phyloP scores from a whole-genome alignment of 64 coral and sea anemone genomes.

The Orbicella faveolata region DNA sequence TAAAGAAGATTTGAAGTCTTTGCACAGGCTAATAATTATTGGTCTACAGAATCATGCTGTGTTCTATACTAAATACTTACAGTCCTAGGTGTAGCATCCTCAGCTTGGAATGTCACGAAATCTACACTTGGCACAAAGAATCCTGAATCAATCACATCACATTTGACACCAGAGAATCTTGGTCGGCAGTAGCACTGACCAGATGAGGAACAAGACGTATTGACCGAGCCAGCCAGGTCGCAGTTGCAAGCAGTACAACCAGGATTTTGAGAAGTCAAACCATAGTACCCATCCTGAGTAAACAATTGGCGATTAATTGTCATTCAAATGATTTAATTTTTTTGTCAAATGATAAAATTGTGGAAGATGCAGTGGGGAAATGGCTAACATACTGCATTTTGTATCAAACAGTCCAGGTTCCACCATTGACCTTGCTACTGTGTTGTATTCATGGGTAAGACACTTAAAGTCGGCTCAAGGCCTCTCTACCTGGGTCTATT shows the following conservation, averaged over 20 bases:
- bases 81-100: constrained; percentile 45
- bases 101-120: constrained; percentile 70
- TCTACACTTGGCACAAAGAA: constrained; percentile 78
- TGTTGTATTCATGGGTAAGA: too few relatives aligned
- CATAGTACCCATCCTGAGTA: constrained; percentile 82
- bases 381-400: too few relatives aligned
- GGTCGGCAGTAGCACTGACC: constrained; percentile 84
- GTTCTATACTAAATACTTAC: constrained; percentile 27
- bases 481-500: too few relatives aligned
- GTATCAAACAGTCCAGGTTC: too few relatives aligned
- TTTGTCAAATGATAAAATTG: neutral
- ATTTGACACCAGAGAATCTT: constrained; percentile 75
- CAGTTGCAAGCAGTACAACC: constrained; percentile 77
- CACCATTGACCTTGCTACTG: too few relatives aligned
- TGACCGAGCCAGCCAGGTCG: constrained; percentile 71
- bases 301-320: neutral
- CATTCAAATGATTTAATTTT: neutral
- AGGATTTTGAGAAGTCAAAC: constrained; percentile 64
- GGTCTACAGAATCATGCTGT: neutral
- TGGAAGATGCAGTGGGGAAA: too few relatives aligned
- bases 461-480: too few relatives aligned
- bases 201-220: constrained; percentile 66
- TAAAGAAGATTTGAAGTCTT: too few relatives aligned
- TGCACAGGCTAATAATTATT: neutral
- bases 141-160: constrained; percentile 58